These are phyloP conservation scores for Drosophila paranaensis DNA, from an alignment of 2,888 invertebrate genomes.

Conservation along the genomic window DNA sequence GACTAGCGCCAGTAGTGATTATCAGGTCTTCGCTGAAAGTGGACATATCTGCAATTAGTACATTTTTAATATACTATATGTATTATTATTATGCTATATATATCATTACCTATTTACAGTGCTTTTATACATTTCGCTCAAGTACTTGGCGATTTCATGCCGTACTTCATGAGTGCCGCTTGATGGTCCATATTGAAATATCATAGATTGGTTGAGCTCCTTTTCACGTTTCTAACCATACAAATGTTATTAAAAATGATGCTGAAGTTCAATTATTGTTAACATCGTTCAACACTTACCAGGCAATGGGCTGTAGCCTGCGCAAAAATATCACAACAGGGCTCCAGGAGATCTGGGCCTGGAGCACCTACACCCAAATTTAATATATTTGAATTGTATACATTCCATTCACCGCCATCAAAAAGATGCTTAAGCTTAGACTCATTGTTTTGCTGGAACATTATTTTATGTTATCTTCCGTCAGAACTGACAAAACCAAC, in stretches of 20 bases:
- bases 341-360: conserved; percentile 85
- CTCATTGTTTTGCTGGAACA: conserved; percentile 59
- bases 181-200: conserved; percentile 87
- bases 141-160: conserved; percentile 85
- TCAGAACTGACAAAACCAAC: not conserved
- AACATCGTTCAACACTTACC: conserved; percentile 73
- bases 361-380: conserved; percentile 87
- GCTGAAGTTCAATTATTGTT: not conserved
- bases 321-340: conserved; percentile 85
- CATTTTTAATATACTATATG: not conserved
- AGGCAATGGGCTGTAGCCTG: conserved; percentile 85
- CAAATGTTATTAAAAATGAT: not conserved
- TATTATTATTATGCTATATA: not conserved
- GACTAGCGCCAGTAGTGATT: conserved; percentile 87
- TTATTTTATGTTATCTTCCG: conserved; percentile 11
- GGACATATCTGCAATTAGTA: not conserved
- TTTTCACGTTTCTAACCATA: conserved; percentile 72
- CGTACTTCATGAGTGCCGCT: conserved; percentile 85
- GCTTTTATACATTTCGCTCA: conserved; percentile 84
- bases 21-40: conserved; percentile 86
- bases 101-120: conserved; percentile 82
- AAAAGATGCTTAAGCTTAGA: conserved; percentile 85
- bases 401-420: conserved; percentile 85
- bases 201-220: conserved; percentile 67
- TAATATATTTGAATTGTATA: conserved; percentile 84